A percentile compares a stretch with the other conserved stretches of the same genome.
phyloP scores from a whole-genome alignment of 2,888 invertebrate species.

The Meghimatium bilineatum region DNA sequence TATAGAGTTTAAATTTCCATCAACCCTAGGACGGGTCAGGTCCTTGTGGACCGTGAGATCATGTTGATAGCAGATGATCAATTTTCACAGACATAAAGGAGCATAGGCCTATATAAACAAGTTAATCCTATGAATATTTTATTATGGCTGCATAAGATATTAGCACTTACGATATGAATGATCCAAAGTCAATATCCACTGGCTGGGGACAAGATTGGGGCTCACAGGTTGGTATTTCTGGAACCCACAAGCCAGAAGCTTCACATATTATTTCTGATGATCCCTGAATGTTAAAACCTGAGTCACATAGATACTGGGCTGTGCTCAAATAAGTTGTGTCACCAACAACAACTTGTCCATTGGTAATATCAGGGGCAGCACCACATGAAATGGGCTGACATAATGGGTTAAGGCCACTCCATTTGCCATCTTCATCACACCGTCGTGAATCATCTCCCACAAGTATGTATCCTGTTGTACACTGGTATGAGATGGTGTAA shows the following conservation, averaged over 20 bases:
- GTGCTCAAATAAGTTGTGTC: conserved; percentile 61
- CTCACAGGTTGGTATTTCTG: conserved; percentile 56
- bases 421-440: conserved; percentile 63
- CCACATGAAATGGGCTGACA: conserved; percentile 72
- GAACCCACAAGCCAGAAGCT: conserved; percentile 59
- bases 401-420: conserved; percentile 69
- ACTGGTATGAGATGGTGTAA: conserved; percentile 59
- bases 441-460: conserved; percentile 56
- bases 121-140: background rate
- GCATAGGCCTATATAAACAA: background rate
- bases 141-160: background rate
- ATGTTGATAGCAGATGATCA: too few species aligned
- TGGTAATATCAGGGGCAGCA: conserved; percentile 54
- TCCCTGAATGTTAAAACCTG: conserved; percentile 61
- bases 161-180: conserved; percentile 56
- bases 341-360: conserved; percentile 57
- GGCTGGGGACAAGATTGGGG: conserved; percentile 58
- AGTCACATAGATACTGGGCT: conserved; percentile 62
- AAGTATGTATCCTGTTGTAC: conserved; percentile 67
- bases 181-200: conserved; percentile 46
- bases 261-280: conserved; percentile 54
- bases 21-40: too few species aligned
- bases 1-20: too few species aligned
- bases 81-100: background rate
- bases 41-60: too few species aligned